These are phyloP conservation scores for Spicauda simplicius DNA, from an alignment of 2,888 invertebrate species.

Conservation along the genomic window DNA sequence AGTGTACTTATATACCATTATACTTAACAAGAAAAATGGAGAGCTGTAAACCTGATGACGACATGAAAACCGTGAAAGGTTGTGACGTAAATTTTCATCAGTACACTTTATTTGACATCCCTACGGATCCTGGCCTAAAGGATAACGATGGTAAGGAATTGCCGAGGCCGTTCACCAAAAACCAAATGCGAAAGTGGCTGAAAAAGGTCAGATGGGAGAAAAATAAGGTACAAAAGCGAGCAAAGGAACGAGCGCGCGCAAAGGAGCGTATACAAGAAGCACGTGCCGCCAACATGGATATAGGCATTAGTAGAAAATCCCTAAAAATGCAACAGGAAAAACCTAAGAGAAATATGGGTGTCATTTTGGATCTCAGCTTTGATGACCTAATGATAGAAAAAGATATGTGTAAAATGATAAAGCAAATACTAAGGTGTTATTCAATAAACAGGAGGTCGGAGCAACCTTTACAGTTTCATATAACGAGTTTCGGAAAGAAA, in stretches of 20 bases:
- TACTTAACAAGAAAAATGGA: constrained; percentile 21
- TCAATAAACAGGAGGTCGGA: constrained; percentile 93
- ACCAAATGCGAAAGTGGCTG: constrained; percentile 87
- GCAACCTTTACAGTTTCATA: constrained; percentile 92
- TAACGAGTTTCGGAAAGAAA: constrained; percentile 91
- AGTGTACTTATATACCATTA: neutral
- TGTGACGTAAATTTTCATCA: constrained; percentile 54
- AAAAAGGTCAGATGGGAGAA: constrained; percentile 91
- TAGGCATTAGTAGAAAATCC: constrained; percentile 92
- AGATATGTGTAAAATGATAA: constrained; percentile 94
- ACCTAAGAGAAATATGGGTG: constrained; percentile 87
- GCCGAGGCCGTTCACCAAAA: constrained; percentile 84
- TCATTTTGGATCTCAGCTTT: constrained; percentile 96
- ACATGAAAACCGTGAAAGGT: constrained; percentile 30
- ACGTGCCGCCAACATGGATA: constrained; percentile 87
- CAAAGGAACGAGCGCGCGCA: constrained; percentile 88
- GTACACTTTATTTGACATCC: constrained; percentile 71
- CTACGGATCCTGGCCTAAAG: constrained; percentile 75
- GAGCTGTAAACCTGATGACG: constrained; percentile 5
- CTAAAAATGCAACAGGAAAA: constrained; percentile 89
- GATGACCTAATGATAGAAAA: constrained; percentile 95
- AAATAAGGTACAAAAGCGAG: constrained; percentile 88
- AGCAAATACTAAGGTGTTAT: constrained; percentile 96
- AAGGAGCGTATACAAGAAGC: constrained; percentile 89
- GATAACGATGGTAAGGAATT: constrained; percentile 73